Conservation (phyloP, 2,888 invertebrate genomes). For the Pachydiplax longipennis region DNA sequence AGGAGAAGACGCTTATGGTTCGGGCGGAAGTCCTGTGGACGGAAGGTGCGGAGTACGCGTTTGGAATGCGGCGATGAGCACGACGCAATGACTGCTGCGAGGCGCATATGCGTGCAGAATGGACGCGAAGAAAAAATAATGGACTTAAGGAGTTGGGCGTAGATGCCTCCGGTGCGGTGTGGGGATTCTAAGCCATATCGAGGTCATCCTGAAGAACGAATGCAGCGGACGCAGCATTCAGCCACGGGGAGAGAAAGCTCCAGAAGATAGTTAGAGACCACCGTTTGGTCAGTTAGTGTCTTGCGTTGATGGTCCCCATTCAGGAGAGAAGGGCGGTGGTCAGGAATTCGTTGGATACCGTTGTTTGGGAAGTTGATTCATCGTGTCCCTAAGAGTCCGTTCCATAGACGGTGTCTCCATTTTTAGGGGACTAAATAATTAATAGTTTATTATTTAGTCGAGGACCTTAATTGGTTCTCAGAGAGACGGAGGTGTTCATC, state of each 20-base stretch:
- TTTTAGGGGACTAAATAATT: background rate
- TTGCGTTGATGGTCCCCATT: background rate
- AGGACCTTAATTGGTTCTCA: background rate
- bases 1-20: background rate
- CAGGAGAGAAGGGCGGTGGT: background rate
- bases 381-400: background rate
- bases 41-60: conserved; percentile 18
- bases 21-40: conserved; percentile 21
- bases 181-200: background rate
- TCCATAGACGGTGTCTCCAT: background rate
- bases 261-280: background rate
- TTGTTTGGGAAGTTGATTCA: background rate
- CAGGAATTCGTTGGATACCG: background rate
- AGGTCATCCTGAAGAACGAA: background rate
- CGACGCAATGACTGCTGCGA: background rate
- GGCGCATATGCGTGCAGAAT: background rate
- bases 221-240: background rate
- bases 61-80: background rate
- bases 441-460: background rate
- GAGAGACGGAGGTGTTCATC: background rate
- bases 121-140: background rate
- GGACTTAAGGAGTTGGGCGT: background rate
- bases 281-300: background rate
- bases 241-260: background rate
- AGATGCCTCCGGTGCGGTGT: background rate